Conservation (phyloP, 2,888 invertebrate genomes). For the Drosophila suboccidentalis region DNA sequence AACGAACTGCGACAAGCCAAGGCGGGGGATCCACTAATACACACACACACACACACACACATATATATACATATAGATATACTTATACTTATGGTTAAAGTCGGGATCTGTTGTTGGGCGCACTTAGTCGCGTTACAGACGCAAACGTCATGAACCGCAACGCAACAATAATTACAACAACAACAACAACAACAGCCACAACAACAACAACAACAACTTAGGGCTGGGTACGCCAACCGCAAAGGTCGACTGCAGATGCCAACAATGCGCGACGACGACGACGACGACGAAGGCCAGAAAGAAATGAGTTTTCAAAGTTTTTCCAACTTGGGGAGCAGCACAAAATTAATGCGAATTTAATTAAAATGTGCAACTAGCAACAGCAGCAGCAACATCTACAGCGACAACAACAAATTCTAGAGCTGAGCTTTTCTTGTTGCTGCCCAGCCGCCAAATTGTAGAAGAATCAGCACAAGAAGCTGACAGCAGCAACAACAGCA, state of each 20-base stretch:
- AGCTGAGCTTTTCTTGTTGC: conserved; percentile 75
- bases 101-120: conserved; percentile 54
- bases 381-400: conserved; percentile 49
- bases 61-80: conserved; percentile 2
- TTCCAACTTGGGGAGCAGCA: conserved; percentile 68
- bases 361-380: conserved; percentile 80
- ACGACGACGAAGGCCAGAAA: conserved; percentile 62
- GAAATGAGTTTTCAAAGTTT: conserved; percentile 79
- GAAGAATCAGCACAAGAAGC: conserved; percentile 29
- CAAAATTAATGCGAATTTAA: conserved; percentile 80
- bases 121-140: conserved; percentile 77
- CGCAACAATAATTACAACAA: conserved; percentile 81
- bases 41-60: conserved; percentile 1
- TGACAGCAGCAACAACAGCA: conserved; percentile 15
- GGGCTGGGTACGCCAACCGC: conserved; percentile 76
- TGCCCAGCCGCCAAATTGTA: conserved; percentile 66
- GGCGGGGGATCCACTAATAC: conserved; percentile 32
- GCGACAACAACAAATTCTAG: conserved; percentile 60
- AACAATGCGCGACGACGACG: conserved; percentile 37
- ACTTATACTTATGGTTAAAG: conserved; percentile 20
- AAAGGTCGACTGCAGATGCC: conserved; percentile 78
- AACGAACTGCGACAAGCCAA: conserved; percentile 53
- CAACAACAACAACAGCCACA: conserved; percentile 47
- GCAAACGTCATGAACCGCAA: conserved; percentile 81
- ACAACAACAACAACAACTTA: conserved; percentile 50